phyloP scores from a whole-genome alignment of 1,140 invertebrate species.

The Neelides sp. region DNA sequence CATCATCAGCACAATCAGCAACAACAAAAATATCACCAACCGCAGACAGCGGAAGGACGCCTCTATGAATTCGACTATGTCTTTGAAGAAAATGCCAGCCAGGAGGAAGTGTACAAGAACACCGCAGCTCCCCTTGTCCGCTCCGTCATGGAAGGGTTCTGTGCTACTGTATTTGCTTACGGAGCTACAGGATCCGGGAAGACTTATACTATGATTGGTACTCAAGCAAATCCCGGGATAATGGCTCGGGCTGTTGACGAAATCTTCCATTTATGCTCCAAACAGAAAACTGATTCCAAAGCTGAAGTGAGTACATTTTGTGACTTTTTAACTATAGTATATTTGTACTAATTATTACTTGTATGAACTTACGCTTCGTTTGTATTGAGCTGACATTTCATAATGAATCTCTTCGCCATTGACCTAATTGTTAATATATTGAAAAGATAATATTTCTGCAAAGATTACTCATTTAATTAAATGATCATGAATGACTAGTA shows the following conservation, averaged over 20 bases:
- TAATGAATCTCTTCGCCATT: too few species aligned
- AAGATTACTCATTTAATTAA: too few species aligned
- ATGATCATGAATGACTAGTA: too few species aligned
- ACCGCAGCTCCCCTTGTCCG: conserved; percentile 23
- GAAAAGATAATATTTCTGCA: too few species aligned
- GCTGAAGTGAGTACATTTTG: conserved; percentile 19
- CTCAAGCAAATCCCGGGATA: conserved; percentile 57
- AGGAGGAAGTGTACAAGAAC: conserved; percentile 29
- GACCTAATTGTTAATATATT: too few species aligned
- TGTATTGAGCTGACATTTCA: too few species aligned
- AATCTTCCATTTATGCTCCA: conserved; percentile 52
- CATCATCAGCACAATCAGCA: neutral
- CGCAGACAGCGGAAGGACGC: conserved; percentile 9
- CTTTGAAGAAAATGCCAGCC: conserved; percentile 23
- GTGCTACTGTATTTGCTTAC: conserved; percentile 87
- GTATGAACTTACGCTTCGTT: too few species aligned
- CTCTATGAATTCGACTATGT: conserved; percentile 27
- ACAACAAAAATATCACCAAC: neutral
- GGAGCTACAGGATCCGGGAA: conserved; percentile 65
- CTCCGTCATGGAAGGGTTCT: conserved; percentile 27
- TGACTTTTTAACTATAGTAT: neutral
- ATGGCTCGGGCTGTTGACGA: conserved; percentile 77
- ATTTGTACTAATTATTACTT: too few species aligned
- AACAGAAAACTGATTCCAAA: conserved; percentile 23
- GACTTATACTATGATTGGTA: conserved; percentile 42